Conservation (phyloP, 2,888 invertebrate species). For the Endomychus coccineus region DNA sequence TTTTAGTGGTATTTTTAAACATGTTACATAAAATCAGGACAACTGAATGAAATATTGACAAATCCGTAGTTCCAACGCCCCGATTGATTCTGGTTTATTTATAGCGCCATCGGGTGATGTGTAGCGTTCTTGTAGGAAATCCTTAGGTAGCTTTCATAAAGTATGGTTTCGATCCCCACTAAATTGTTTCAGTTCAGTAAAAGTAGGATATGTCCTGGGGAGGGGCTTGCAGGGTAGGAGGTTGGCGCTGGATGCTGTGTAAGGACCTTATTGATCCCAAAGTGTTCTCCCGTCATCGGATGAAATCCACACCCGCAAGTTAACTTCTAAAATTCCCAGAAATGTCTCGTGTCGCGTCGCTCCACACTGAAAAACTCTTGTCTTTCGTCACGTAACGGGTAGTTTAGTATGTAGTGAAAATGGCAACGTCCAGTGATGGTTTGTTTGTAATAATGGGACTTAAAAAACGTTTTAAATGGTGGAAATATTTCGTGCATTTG, state of each 20-base stretch:
- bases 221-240: slow-evolving; percentile 5
- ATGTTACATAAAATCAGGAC: no score
- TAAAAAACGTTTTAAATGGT: slow-evolving; percentile 38
- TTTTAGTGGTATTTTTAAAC: no score
- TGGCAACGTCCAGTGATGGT: slow-evolving; percentile 32
- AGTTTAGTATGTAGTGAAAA: slow-evolving; percentile 11
- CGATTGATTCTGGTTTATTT: no score
- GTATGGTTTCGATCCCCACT: neutral
- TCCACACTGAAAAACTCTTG: neutral
- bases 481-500: slow-evolving; percentile 37
- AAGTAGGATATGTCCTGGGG: no score
- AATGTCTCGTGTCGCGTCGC: slow-evolving; percentile 25
- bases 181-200: slow-evolving; percentile 8
- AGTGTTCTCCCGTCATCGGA: slow-evolving; percentile 28
- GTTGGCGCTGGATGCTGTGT: slow-evolving; percentile 34
- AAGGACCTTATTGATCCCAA: slow-evolving; percentile 40
- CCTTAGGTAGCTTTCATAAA: no score
- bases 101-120: no score
- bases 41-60: no score
- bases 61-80: no score
- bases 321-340: slow-evolving; percentile 2
- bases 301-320: slow-evolving; percentile 35
- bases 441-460: slow-evolving; percentile 32
- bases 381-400: neutral
- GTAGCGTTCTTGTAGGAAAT: no score